A percentile compares a stretch with the other conserved stretches of the same genome.
These are phyloP conservation scores for Bombyx mori DNA, from an alignment of 1,140 invertebrate genomes.

Conservation along the genomic window DNA sequence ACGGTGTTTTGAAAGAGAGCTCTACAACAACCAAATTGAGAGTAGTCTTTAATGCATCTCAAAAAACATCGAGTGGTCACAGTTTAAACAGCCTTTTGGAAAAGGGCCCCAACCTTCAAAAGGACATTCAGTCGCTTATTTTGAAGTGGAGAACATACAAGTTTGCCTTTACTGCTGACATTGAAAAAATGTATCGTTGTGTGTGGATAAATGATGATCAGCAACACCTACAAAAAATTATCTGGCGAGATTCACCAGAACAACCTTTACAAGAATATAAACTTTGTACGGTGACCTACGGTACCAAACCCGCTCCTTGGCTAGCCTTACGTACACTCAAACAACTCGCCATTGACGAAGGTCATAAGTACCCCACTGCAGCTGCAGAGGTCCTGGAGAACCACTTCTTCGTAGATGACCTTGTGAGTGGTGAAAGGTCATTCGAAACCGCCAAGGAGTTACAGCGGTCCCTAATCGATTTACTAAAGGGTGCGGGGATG, in stretches of 20 bases:
- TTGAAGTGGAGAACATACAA: slow-evolving; percentile 27
- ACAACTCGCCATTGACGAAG: slow-evolving; percentile 12
- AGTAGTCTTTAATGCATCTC: slow-evolving; percentile 54
- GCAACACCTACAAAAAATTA: no score
- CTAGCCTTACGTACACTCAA: neutral
- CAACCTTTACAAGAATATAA: neutral
- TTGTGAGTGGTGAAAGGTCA: slow-evolving; percentile 7
- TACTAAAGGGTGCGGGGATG: slow-evolving; percentile 14
- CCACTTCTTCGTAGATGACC: slow-evolving; percentile 14
- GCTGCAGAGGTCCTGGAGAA: slow-evolving; percentile 6
- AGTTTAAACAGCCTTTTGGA: slow-evolving; percentile 48
- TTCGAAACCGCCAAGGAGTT: slow-evolving; percentile 19
- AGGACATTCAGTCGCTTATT: slow-evolving; percentile 24
- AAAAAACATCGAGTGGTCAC: slow-evolving; percentile 25
- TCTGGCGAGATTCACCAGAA: neutral
- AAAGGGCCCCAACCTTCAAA: slow-evolving; percentile 45
- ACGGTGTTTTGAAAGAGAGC: slow-evolving; percentile 6
- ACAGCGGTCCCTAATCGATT: slow-evolving; percentile 8
- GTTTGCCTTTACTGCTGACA: slow-evolving; percentile 24
- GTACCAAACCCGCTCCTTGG: neutral
- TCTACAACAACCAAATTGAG: slow-evolving; percentile 37
- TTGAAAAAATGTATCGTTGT: slow-evolving; percentile 33
- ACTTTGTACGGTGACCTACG: neutral
- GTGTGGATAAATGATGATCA: slow-evolving; percentile 10
- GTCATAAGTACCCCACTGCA: slow-evolving; percentile 8